phyloP scores from a whole-genome alignment of 2,888 invertebrate species.

The Acleris emargana region DNA sequence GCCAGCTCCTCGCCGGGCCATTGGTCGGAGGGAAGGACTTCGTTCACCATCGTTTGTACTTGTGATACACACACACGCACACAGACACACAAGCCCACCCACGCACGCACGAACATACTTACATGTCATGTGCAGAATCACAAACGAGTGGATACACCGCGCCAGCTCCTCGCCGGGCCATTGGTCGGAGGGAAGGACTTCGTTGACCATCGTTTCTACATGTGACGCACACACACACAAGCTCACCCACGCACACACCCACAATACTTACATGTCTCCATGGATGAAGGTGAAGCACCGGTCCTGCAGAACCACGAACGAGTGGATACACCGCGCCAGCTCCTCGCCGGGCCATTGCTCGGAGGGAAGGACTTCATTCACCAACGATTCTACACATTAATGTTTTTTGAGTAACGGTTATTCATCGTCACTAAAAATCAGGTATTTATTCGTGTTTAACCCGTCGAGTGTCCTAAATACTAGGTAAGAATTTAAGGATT shows the following conservation, averaged over 20 bases:
- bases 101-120: conserved; percentile 42
- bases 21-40: conserved; percentile 50
- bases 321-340: conserved; percentile 62
- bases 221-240: too few relatives aligned
- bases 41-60: conserved; percentile 42
- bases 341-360: conserved; percentile 74
- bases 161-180: conserved; percentile 78
- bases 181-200: conserved; percentile 50
- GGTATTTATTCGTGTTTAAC: too few relatives aligned
- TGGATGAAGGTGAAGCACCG: conserved; percentile 47
- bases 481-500: too few relatives aligned
- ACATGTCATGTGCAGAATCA: conserved; percentile 54
- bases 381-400: conserved; percentile 28
- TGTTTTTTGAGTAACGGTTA: too few relatives aligned
- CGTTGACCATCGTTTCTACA: conserved; percentile 42
- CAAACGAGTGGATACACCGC: conserved; percentile 58
- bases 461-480: too few relatives aligned
- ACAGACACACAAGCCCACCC: too few relatives aligned
- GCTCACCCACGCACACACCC: too few relatives aligned
- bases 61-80: too few relatives aligned
- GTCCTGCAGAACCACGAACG: conserved; percentile 49
- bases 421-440: too few relatives aligned
- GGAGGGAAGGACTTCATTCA: conserved; percentile 51
- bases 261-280: conserved; percentile 57
- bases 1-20: conserved; percentile 78